These are phyloP conservation scores for Papilio xuthus DNA, from an alignment of 1,140 invertebrate genomes.

Conservation along the genomic window DNA sequence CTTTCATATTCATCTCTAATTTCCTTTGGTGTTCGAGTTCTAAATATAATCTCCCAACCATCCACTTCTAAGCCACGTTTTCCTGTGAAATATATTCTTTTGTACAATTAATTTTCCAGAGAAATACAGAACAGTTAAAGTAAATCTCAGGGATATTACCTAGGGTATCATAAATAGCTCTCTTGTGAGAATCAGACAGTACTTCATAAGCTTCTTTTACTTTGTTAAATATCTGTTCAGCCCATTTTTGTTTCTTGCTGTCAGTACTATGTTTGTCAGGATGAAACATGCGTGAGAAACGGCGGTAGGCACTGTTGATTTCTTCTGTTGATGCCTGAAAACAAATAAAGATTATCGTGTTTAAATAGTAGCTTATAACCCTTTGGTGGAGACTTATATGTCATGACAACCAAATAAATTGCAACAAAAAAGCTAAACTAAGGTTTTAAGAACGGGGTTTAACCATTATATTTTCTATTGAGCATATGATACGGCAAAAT, in stretches of 20 bases:
- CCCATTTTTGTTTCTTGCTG: constrained; percentile 90
- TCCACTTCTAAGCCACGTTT: constrained; percentile 92
- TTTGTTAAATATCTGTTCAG: constrained; percentile 95
- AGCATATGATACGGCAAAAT: not conserved
- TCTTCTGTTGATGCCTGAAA: constrained; percentile 92
- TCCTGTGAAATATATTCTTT: constrained; percentile 83
- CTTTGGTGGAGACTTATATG: not conserved
- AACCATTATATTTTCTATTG: not conserved
- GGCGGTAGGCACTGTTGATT: constrained; percentile 94
- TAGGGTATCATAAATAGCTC: constrained; percentile 82
- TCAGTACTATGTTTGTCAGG: constrained; percentile 95
- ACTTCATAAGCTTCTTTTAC: constrained; percentile 97
- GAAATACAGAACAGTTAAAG: not conserved
- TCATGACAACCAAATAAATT: not conserved
- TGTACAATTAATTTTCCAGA: constrained; percentile 22
- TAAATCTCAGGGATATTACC: constrained; percentile 55
- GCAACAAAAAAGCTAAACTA: not conserved
- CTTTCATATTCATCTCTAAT: constrained; percentile 97
- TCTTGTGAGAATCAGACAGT: constrained; percentile 79
- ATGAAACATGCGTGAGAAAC: constrained; percentile 95
- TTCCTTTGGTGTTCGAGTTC: constrained; percentile 95
- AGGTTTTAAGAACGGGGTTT: not conserved
- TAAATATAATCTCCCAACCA: constrained; percentile 95
- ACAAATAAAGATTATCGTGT: not conserved
- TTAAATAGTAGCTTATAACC: not conserved